Evolutionary conservation across 1,140 invertebrate species (phyloP), one percentile per base, ranked within the genome.

Genomic region (Drosophila ananassae): DNA sequence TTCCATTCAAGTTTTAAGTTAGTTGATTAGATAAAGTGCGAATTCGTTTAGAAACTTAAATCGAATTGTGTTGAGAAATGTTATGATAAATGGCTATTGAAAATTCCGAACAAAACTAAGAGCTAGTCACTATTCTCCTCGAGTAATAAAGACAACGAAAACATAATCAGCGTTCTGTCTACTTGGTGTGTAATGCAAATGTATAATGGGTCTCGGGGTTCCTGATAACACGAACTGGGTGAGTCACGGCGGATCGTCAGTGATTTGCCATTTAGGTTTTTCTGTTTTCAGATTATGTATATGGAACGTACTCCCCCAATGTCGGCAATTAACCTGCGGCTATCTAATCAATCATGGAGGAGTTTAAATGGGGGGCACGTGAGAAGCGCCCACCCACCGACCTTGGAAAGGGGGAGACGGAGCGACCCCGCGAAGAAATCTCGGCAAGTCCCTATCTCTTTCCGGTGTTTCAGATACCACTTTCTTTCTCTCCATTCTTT

Each of bases 261-360:
- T 73, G 69, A 63, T 73, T 73, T 73, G 63, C 46, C 41, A 48
- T 32, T 48, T 21, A 39, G 24, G 21, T 21, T 63, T 50, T 39
- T 22, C 44, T 8, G 28, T 41, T 21, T 55, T 44, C 5, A 44
- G n/a, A 44, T 21, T 44, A 9, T 21, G 17, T 44, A 9, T 21
- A 21, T 44, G n/a, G 41, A 13, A 44, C 4, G 41, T 44, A 44
- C 41, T 17, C 41, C 13, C 13, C n/a, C 17, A 17, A 44, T 17
- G 17, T 44, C 21, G 44, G 44, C 17, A 34, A n/a, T 41, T 28
- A 39, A 34, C 9, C 32, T 48, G 37, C n/a, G 7, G 30, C 17
- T 62, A 73, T 73, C 71, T 73, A 73, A 73, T 73, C 51, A 24
- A 44, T 47, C 21, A 60, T 24, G 12, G 34, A 44, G 6, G 25